Base-by-base conservation (phyloP, 1,140 invertebrate species). In the Scaptomyza montana region DNA sequence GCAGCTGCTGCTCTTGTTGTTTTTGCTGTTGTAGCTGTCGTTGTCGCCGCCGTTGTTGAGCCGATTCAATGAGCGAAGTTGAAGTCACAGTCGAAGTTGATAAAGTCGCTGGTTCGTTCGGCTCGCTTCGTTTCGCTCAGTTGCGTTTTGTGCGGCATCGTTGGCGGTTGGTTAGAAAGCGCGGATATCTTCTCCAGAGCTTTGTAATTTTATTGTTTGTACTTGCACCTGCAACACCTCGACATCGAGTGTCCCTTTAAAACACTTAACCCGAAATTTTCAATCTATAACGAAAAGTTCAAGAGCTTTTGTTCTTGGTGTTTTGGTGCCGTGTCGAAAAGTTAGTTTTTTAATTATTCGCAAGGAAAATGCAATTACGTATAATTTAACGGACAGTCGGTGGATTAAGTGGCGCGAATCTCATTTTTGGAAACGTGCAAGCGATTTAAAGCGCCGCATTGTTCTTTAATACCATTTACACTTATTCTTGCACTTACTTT, bases 101-200 rank as follows among this genome's bases (percentile, higher is more conserved):
- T 51, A 41, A 47, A 60, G 39, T 36, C 59, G 33, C 45, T 56
- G 30, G 68, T n/a, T 68, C 45, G 43, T 19, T 45, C 54, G 56
- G 43, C 12, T 45, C 54, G 56, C 41, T 55, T 30, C 68, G 36
- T 49, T 78, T 36, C 68, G 36, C 54, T 78, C 79, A 82, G 80
- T 82, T 78, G 62, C 66, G 72, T 71, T 82, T 56, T 19, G 80
- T 66, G 30, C 43, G 64, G 56, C 64, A 16, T 50, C 33, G 51
- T 33, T 33, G 56, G 41, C 56, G 49, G 57, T 49, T 79, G 60
- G 45, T n/a, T 43, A n/a, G 19, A 45, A 49, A 56, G 39, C 56
- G 57, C 65, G 50, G 53, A n/a, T 47, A 47, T 62, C 47, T 51
- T 67, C 41, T 43, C 49, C 13, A 16, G 49, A 39, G 25, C 49